phyloP scores from a whole-genome alignment of 1,140 invertebrate species.

The Ooceraea biroi region DNA sequence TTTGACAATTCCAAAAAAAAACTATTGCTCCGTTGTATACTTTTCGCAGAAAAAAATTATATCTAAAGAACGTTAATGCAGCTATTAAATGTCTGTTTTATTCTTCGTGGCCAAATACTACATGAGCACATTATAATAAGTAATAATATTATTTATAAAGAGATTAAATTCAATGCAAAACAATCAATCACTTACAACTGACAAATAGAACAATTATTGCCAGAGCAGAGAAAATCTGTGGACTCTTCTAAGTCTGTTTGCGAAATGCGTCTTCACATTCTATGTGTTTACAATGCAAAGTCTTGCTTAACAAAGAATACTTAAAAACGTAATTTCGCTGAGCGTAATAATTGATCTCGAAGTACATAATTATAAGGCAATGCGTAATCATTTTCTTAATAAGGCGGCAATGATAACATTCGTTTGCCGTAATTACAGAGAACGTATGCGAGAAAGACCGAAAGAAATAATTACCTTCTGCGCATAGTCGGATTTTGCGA shows the following conservation, averaged over 20 bases:
- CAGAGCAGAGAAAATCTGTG: not conserved
- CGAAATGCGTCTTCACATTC: not conserved
- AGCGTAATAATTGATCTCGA: slow-evolving; percentile 62
- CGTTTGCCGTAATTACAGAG: slow-evolving; percentile 56
- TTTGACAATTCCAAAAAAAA: slow-evolving; percentile 17
- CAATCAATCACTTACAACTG: too few relatives aligned
- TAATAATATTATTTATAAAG: slow-evolving; percentile 4
- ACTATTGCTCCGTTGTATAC: not conserved
- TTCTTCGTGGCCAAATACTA: not conserved
- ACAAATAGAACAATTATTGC: too few relatives aligned
- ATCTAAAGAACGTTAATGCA: slow-evolving; percentile 1
- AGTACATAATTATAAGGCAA: slow-evolving; percentile 33
- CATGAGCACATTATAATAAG: not conserved
- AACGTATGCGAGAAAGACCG: not conserved
- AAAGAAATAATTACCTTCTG: slow-evolving; percentile 24
- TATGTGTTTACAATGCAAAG: not conserved
- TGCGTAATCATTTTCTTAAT: slow-evolving; percentile 66
- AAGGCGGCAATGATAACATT: slow-evolving; percentile 58
- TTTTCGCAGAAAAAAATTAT: not conserved
- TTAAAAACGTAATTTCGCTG: slow-evolving; percentile 6
- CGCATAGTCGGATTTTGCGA: not conserved
- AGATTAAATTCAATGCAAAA: too few relatives aligned
- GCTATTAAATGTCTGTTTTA: not conserved
- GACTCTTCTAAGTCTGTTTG: not conserved
- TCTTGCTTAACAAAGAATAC: not conserved